Percentiles rank a stretch among this genome's conserved stretches.
phyloP scores from a whole-genome alignment of 2,113 vertebrate genomes.

The Coryphaenoides rupestris region DNA sequence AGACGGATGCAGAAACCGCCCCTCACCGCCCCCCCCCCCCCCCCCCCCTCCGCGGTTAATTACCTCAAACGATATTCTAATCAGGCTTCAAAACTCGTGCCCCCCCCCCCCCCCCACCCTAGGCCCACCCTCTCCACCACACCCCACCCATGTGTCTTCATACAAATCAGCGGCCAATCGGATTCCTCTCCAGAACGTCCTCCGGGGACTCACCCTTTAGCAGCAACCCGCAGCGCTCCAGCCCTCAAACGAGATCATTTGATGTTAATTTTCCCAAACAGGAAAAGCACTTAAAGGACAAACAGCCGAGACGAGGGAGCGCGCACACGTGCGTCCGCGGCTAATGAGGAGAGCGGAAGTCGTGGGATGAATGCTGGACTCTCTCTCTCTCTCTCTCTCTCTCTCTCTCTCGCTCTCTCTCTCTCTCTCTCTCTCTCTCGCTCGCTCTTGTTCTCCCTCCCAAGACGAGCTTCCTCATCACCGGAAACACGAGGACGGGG shows the following conservation, averaged over 20 bases:
- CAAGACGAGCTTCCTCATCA: conserved; percentile 35
- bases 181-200: conserved; percentile 47
- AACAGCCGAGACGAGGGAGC: conserved; percentile 45
- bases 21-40: too few relatives aligned
- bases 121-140: too few relatives aligned
- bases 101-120: conserved; percentile 5
- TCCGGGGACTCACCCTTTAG: conserved; percentile 51
- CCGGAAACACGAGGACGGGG: conserved; percentile 49
- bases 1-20: conserved; percentile 47
- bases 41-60: too few relatives aligned
- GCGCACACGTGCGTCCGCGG: conserved; percentile 38
- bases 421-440: background rate
- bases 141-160: conserved; percentile 7
- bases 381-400: background rate
- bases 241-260: conserved; percentile 66
- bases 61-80: conserved; percentile 74
- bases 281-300: conserved; percentile 61
- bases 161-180: conserved; percentile 46
- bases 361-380: conserved; percentile 11
- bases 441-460: too few relatives aligned
- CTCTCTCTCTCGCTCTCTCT: background rate
- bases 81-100: conserved; percentile 51
- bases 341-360: conserved; percentile 34
- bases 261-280: conserved; percentile 68
- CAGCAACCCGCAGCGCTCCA: conserved; percentile 43